These are phyloP conservation scores for Bombyx mori DNA, from an alignment of 1,140 invertebrate species.

Conservation along the genomic window ASM3026992v2 NC_085117.1:9955001-9955500, in stretches of 20 bases:
- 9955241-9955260: neutral
- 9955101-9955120: too few relatives aligned
- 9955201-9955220: slow-evolving; percentile 4
- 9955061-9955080: too few relatives aligned
- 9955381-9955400: slow-evolving; percentile 15
- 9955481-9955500: too few relatives aligned
- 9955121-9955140: too few relatives aligned
- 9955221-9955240: slow-evolving; percentile 3
- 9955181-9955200: neutral
- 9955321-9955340: slow-evolving; percentile 2
- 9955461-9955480: too few relatives aligned
- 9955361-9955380: slow-evolving; percentile 3
- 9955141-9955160: neutral
- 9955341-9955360: slow-evolving; percentile 2
- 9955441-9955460: slow-evolving; percentile 23
- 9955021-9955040: too few relatives aligned
- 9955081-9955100: too few relatives aligned
- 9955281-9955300: too few relatives aligned
- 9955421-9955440: slow-evolving; percentile 33
- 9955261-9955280: too few relatives aligned
- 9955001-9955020: too few relatives aligned
- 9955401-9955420: slow-evolving; percentile 30
- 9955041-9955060: too few relatives aligned
- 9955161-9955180: neutral
- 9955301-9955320: neutral